A percentile compares a stretch with the other conserved stretches of the same genome.
These are phyloP conservation scores for Hafferia zeledoni DNA, from an alignment of 2,797 vertebrate species.

Conservation along the genomic window DNA sequence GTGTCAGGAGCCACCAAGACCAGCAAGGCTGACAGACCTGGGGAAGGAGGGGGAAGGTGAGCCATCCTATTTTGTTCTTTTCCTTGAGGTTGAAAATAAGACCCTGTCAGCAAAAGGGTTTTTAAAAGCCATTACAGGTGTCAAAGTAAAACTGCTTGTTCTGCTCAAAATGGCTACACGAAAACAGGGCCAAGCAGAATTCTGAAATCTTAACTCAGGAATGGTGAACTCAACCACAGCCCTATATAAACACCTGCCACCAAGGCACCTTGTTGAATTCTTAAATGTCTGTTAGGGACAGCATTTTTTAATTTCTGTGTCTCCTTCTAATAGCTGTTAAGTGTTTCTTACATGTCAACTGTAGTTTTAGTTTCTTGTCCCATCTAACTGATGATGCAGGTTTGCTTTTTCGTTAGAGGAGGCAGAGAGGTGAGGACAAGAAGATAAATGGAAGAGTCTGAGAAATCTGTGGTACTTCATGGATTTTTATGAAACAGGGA, in stretches of 20 bases:
- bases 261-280: neutral
- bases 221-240: neutral
- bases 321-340: neutral
- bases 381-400: fast-evolving
- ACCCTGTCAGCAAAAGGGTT: neutral
- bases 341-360: neutral
- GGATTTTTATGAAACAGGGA: neutral
- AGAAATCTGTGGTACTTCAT: neutral
- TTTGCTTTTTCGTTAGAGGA: neutral
- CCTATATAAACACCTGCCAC: neutral
- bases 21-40: neutral
- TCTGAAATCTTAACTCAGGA: neutral
- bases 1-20: neutral
- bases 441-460: neutral
- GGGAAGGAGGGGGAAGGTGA: neutral
- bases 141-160: neutral
- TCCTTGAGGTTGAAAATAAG: neutral
- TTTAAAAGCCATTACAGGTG: neutral
- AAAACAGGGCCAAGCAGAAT: neutral
- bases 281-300: neutral
- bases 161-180: neutral
- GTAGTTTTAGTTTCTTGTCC: neutral
- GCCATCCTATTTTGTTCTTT: neutral
- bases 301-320: neutral
- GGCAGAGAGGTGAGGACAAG: neutral